phyloP scores from a whole-genome alignment of 2,888 invertebrate genomes.

The Hemicrepidius hirtus region DNA sequence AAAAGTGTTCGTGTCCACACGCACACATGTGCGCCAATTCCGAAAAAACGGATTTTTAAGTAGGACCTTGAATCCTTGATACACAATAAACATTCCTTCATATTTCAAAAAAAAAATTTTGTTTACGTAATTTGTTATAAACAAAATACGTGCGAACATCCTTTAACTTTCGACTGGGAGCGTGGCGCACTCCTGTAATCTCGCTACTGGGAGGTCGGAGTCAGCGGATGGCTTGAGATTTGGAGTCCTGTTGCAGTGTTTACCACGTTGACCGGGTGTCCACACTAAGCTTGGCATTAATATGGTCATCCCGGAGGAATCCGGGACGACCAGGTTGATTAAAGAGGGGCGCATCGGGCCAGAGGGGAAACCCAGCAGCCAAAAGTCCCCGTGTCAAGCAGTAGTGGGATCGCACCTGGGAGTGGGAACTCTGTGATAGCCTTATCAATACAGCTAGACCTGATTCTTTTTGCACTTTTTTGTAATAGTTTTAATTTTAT shows the following conservation, averaged over 20 bases:
- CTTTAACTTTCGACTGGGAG: no score
- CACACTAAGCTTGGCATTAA: slow-evolving; percentile 97
- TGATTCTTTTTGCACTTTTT: slow-evolving; percentile 74
- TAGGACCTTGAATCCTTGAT: no score
- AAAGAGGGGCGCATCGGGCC: slow-evolving; percentile 99
- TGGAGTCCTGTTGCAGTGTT: slow-evolving; percentile 80
- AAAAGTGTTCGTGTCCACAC: no score
- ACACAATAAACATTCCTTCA: no score
- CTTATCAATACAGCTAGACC: slow-evolving; percentile 85
- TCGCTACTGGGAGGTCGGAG: no score
- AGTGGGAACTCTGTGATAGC: slow-evolving; percentile 93
- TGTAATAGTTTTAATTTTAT: not conserved
- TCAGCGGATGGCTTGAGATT: slow-evolving; percentile 93
- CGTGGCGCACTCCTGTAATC: no score
- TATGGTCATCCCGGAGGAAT: slow-evolving; percentile 94
- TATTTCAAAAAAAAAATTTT: no score
- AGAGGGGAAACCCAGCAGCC: slow-evolving; percentile 99
- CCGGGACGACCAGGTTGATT: slow-evolving; percentile 89
- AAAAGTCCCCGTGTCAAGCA: slow-evolving; percentile 99
- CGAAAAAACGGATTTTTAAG: no score
- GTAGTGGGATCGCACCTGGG: slow-evolving; percentile 99
- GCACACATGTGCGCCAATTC: no score
- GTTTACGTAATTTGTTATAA: no score
- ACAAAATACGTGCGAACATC: no score
- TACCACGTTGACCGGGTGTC: slow-evolving; percentile 82